Evolutionary conservation across 2,113 vertebrate genomes (phyloP), one percentile per base, ranked within the genome.

Genomic region (Xiphias gladius): DNA sequence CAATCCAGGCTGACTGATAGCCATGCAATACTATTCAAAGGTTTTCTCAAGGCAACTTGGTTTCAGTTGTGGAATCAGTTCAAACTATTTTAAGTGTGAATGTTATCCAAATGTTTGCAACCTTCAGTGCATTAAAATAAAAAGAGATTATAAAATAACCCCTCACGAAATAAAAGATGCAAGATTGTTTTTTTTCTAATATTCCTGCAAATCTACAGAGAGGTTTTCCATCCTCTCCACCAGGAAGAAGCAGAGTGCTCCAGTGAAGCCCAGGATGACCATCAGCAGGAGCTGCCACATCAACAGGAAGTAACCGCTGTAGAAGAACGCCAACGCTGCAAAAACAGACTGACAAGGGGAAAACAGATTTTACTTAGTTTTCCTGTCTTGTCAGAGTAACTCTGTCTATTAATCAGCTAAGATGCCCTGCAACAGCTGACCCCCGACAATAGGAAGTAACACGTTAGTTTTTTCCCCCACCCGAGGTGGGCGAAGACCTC

Each of bases 241-340:
- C 0, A 96, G 9, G 76, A 99, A 99, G 94, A 99, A 99, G 43
- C 97, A 97, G 28, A 99, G 89, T 0, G 98, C 97, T 7, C 98
- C 98, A 11, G 92, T 91, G 81, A 99, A 98, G 4, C 97, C 97
- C 79, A 97, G 92, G 5, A 96, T 7, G 82, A 97, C 96, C 97
- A 99, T 97, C 88, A 97, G 86, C 75, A 99, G 96, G 26, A 99
- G 97, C 79, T 99, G 98, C 98, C 98, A 99, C 77, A 94, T 96
- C 54, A 99, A 94, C 19, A 98, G 93, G 17, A 99, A 92, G 91
- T 98, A 97, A 70, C 98, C 97, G 84, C 98, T 98, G 96, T 99
- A 99, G 97, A 99, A 98, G 92, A 97, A 99, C 0, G 98, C 97
- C 83, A 97, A 85, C 0, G 98, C 98, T 76, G 98, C 97, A 65